These are phyloP conservation scores for Gymnobelideus leadbeateri DNA, from an alignment of 2,113 vertebrate genomes.

Conservation along the genomic window DNA sequence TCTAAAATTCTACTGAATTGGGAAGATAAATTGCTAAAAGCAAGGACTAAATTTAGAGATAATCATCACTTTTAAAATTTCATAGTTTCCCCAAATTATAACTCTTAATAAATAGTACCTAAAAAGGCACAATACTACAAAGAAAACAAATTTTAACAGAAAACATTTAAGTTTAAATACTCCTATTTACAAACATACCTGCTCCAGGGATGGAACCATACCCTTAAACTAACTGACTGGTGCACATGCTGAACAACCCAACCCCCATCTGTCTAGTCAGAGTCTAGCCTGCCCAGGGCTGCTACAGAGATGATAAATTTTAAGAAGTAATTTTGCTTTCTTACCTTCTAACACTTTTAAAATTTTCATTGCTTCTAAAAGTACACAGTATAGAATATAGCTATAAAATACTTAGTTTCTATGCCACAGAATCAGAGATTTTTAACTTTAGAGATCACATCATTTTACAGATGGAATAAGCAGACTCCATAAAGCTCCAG, in stretches of 20 bases:
- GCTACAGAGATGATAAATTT: background rate
- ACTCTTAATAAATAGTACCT: slow-evolving; percentile 21
- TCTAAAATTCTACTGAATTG: slow-evolving; percentile 29
- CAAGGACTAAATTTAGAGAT: slow-evolving; percentile 33
- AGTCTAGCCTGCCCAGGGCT: background rate
- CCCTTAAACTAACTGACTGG: slow-evolving; percentile 36
- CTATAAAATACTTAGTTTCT: background rate
- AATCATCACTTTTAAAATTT: slow-evolving; percentile 9
- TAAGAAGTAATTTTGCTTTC: background rate
- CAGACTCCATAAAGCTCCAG: background rate
- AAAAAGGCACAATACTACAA: background rate
- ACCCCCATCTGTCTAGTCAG: background rate
- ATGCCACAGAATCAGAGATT: background rate
- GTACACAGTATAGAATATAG: background rate
- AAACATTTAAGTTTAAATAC: slow-evolving; percentile 38
- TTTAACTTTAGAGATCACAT: background rate
- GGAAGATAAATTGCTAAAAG: slow-evolving; percentile 14
- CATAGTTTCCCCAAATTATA: slow-evolving; percentile 40
- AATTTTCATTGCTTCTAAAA: background rate
- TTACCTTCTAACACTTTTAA: background rate
- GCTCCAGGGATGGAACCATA: slow-evolving; percentile 25
- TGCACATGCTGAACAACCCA: background rate
- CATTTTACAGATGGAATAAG: background rate
- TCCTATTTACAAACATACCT: slow-evolving; percentile 48
- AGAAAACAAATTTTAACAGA: slow-evolving; percentile 16